Evolutionary conservation across 2,797 vertebrate genomes (phyloP).

Genomic region (Chelidonichthys spinosus): DNA sequence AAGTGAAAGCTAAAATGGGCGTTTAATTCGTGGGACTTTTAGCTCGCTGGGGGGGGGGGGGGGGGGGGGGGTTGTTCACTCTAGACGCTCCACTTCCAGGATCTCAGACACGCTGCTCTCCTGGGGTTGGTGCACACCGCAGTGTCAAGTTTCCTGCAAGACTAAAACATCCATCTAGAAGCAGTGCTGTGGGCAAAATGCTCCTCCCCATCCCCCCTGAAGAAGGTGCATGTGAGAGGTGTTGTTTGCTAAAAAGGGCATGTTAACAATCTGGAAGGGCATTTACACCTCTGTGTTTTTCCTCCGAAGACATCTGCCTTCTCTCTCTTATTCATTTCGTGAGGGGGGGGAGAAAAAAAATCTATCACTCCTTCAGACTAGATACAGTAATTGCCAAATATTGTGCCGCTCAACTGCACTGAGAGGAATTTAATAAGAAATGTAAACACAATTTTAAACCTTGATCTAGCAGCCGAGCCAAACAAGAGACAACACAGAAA

Average conservation of each 20-base stretch:
- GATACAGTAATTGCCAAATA: conserved; percentile 1
- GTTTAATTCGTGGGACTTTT: conserved; percentile 44
- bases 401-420: background rate
- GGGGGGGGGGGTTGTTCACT: no score
- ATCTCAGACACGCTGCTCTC: conserved; percentile 56
- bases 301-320: background rate
- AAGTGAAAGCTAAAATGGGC: conserved; percentile 34
- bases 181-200: conserved; percentile 27
- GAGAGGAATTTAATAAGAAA: background rate
- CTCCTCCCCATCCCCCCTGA: conserved; percentile 21
- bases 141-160: conserved; percentile 66
- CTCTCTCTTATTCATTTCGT: conserved; percentile 8
- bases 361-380: conserved; percentile 1
- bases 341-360: background rate
- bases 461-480: background rate
- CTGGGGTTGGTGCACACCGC: conserved; percentile 43
- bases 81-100: conserved; percentile 47
- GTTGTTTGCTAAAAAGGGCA: conserved; percentile 47
- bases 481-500: background rate
- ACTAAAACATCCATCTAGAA: conserved; percentile 56
- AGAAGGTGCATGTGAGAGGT: conserved; percentile 36
- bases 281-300: conserved; percentile 46
- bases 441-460: conserved; percentile 19
- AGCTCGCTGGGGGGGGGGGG: conserved; percentile 5
- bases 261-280: conserved; percentile 54